Conservation (phyloP, 1,140 invertebrate species). For the Drosophila chauvacae region DNA sequence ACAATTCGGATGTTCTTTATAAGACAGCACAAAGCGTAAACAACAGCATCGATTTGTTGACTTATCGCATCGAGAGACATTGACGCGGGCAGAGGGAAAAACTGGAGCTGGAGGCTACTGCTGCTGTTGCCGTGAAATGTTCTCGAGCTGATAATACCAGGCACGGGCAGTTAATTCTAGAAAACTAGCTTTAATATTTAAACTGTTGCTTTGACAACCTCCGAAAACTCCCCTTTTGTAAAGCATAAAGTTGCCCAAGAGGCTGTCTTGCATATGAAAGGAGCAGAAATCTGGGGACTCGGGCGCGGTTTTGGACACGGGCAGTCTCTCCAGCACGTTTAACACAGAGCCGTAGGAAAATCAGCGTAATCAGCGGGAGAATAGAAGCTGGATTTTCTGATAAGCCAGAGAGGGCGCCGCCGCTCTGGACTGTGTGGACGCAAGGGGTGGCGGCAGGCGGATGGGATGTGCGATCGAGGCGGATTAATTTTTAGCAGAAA, state of each 20-base stretch:
- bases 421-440: constrained; percentile 54
- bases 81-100: constrained; percentile 3
- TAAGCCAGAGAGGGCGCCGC: constrained; percentile 50
- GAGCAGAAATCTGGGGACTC: background rate
- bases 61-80: constrained; percentile 53
- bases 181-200: constrained; percentile 43
- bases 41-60: constrained; percentile 57
- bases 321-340: constrained; percentile 26
- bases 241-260: constrained; percentile 10
- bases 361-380: constrained; percentile 48
- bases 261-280: background rate
- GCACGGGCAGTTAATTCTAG: constrained; percentile 50
- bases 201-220: background rate
- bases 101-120: constrained; percentile 9
- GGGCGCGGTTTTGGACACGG: background rate
- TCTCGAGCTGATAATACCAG: constrained; percentile 66
- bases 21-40: constrained; percentile 36
- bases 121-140: constrained; percentile 26
- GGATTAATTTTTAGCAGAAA: constrained; percentile 70
- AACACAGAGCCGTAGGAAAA: constrained; percentile 15
- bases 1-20: constrained; percentile 53
- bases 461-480: constrained; percentile 15
- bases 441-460: constrained; percentile 18
- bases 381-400: constrained; percentile 57
- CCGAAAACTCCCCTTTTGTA: background rate